A percentile compares a stretch with the other conserved stretches of the same genome.
phyloP scores from a whole-genome alignment of 35 echinoderm and acorn worm species.

The Holothuria glaberrima region DNA sequence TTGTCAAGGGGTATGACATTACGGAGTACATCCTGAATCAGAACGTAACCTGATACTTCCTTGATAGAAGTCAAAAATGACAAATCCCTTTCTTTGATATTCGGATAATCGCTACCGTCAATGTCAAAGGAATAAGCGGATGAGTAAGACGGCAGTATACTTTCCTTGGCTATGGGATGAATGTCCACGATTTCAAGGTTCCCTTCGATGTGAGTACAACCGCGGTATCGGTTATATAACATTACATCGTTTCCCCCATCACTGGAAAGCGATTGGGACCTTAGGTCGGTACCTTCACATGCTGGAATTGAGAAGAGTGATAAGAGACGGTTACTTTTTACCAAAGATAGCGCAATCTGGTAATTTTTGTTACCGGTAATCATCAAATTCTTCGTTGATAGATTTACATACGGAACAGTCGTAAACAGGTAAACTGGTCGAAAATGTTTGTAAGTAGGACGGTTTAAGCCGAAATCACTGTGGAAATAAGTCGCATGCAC shows the following conservation, averaged over 20 bases:
- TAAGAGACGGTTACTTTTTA: too few species aligned
- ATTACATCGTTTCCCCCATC: background rate
- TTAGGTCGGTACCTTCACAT: background rate
- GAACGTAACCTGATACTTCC: conserved; percentile 14
- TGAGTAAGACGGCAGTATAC: background rate
- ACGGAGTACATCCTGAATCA: conserved; percentile 1
- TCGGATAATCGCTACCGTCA: background rate
- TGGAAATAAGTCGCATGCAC: too few species aligned
- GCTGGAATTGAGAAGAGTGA: background rate
- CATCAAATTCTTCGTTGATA: too few species aligned
- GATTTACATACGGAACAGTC: too few species aligned
- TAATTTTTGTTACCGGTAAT: too few species aligned
- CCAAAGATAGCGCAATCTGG: too few species aligned
- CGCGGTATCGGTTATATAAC: background rate
- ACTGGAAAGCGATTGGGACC: too few species aligned
- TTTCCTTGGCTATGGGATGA: background rate
- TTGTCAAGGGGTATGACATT: background rate
- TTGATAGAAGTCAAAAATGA: background rate
- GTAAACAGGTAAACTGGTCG: too few species aligned
- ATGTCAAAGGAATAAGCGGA: background rate
- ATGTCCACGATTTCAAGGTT: conserved; percentile 18
- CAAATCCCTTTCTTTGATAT: background rate
- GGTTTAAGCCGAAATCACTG: too few species aligned
- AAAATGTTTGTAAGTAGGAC: too few species aligned
- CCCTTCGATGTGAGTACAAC: conserved; percentile 12